These are phyloP conservation scores for Lasaia peninsularis DNA, from an alignment of 1,140 invertebrate genomes.

Conservation along the genomic window DNA sequence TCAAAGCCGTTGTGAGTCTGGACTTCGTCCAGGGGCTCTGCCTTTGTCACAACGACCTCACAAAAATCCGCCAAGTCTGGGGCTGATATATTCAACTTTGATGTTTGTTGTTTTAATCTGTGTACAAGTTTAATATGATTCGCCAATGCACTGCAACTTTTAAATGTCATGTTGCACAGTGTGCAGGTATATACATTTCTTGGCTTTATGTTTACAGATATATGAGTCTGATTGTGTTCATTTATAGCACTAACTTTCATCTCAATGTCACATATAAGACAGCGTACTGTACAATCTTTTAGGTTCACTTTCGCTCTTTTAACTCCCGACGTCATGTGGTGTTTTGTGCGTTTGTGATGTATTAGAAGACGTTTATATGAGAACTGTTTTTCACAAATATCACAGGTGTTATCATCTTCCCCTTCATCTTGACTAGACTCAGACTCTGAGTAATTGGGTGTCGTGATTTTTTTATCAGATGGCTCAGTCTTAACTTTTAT, in stretches of 20 bases:
- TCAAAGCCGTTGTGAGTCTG: conserved; percentile 67
- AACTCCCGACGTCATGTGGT: conserved; percentile 54
- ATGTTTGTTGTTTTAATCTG: conserved; percentile 44
- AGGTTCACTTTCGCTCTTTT: conserved; percentile 60
- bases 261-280: conserved; percentile 66
- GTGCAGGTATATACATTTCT: conserved; percentile 67
- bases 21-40: conserved; percentile 62
- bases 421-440: conserved; percentile 52
- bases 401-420: conserved; percentile 59
- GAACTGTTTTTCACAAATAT: conserved; percentile 67
- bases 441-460: conserved; percentile 27
- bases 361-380: conserved; percentile 55
- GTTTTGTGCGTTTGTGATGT: conserved; percentile 59
- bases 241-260: conserved; percentile 66
- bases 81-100: conserved; percentile 22
- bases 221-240: conserved; percentile 68
- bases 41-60: conserved; percentile 73
- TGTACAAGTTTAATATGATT: conserved; percentile 63
- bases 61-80: conserved; percentile 70
- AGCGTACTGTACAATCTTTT: conserved; percentile 62
- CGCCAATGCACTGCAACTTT: conserved; percentile 52
- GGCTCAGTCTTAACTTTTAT: conserved; percentile 42
- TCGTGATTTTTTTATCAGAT: conserved; percentile 33
- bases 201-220: conserved; percentile 58
- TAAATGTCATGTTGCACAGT: conserved; percentile 59